Evolutionary conservation across 2,113 vertebrate species (phyloP).

Genomic region (Danionella cerebrum): DNA sequence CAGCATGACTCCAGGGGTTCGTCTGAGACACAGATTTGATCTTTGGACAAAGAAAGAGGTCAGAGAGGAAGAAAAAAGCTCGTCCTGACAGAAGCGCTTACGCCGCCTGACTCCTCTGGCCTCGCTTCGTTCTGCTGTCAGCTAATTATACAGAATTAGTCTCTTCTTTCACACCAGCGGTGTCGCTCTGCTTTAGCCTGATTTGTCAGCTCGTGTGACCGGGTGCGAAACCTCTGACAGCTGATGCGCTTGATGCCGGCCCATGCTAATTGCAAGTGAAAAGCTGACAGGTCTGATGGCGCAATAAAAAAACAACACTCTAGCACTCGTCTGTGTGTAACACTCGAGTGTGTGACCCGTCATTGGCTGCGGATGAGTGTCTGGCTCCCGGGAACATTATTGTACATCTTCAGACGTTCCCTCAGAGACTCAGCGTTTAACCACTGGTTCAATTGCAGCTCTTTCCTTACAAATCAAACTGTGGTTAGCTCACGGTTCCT

Average conservation of each 20-base stretch:
- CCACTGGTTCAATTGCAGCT: no score
- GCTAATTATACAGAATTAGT: conserved; percentile 76
- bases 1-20: neutral
- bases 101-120: conserved; percentile 36
- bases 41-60: conserved; percentile 39
- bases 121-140: conserved; percentile 56
- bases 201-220: conserved; percentile 62
- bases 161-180: conserved; percentile 73
- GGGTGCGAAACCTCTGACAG: conserved; percentile 71
- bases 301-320: conserved; percentile 29
- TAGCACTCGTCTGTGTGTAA: conserved; percentile 37
- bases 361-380: no score
- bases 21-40: conserved; percentile 4
- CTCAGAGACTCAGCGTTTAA: no score
- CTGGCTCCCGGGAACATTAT: conserved; percentile 10
- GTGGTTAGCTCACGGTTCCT: no score
- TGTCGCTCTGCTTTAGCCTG: conserved; percentile 69
- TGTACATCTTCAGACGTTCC: neutral
- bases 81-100: conserved; percentile 60
- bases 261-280: conserved; percentile 71
- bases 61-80: conserved; percentile 21
- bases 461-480: no score
- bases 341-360: no score
- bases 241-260: conserved; percentile 61
- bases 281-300: conserved; percentile 64